Evolutionary conservation across 2,888 invertebrate species (phyloP), one percentile per base, ranked within the genome.

Genomic region (Lepidochitona cinerea): DNA sequence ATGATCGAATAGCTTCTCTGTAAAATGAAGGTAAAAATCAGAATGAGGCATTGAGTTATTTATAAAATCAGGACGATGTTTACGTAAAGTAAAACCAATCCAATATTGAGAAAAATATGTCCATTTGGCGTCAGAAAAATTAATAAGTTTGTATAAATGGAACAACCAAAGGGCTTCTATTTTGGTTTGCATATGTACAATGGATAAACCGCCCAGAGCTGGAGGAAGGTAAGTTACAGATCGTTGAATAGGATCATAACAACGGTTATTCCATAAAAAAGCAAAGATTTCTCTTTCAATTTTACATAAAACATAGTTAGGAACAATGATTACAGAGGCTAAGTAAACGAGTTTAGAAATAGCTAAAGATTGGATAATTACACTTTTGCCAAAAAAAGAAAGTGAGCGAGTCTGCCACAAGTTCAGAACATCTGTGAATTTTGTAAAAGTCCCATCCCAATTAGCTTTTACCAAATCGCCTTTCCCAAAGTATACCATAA

Each of bases 11-110:
- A 1, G 37, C 35, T 2, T 66, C 37, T 14, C 35, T 4, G 35
- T 66, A 66, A 66, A 66, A 66, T 1, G 18, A 18, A 4, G 66
- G 66, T 14, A 59, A 9, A 66, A 37, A 2, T 36, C 66, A 4
- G 66, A 66, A 66, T 66, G 66, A 18, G 66, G 66, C 35, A 66
- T 66, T 3, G 23, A 36, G 37, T 66, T 66, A 37, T 35, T 37
- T 4, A 2, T 14, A 33, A 66, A 66, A 33, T 65, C 65, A 32
- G 65, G 65, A 9, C n/a, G 14, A 66, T 1, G 35, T 23, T n/a
- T 4, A 4, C 35, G 9, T 29, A 33, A 36, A 1, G 66, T 36
- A 18, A 66, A 37, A 36, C 66, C 7, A 26, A 66, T 32, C 7
- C 66, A 66, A 37, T 66, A 66, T 18, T 23, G 2, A 23, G 66